These are phyloP conservation scores for Grammomys dolichurus DNA, from an alignment of 2,113 vertebrate species.

Conservation along the genomic window DNA sequence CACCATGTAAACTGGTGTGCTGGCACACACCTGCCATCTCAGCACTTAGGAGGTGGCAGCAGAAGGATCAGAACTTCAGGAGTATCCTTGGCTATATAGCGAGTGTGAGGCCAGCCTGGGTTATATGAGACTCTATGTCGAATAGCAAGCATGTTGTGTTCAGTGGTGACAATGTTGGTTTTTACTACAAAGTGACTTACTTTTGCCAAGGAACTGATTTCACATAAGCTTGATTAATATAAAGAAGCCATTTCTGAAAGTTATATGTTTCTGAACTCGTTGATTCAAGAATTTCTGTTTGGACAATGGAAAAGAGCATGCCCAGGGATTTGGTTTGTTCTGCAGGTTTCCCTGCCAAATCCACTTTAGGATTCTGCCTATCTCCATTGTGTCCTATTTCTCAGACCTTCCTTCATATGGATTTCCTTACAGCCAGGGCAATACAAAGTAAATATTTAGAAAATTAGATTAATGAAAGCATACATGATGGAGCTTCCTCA, in stretches of 20 bases:
- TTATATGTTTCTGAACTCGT: neutral
- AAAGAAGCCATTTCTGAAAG: neutral
- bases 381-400: neutral
- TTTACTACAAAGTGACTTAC: neutral
- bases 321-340: neutral
- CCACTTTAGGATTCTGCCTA: neutral
- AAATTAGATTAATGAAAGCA: slow-evolving; percentile 21
- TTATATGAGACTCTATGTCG: neutral
- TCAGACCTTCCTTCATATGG: neutral
- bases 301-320: neutral
- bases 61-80: neutral
- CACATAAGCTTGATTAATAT: neutral
- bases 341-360: neutral
- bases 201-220: neutral
- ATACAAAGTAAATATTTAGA: neutral
- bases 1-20: neutral
- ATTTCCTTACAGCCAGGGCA: slow-evolving; percentile 32
- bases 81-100: neutral
- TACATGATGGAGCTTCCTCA: slow-evolving; percentile 32
- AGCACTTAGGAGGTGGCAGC: neutral
- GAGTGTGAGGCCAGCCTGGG: neutral
- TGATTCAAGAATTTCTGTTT: neutral
- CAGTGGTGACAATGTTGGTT: neutral
- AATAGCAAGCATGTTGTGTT: neutral
- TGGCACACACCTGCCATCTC: neutral